Base-by-base conservation (phyloP, 2,797 vertebrate species). In the Avahi laniger region DNA sequence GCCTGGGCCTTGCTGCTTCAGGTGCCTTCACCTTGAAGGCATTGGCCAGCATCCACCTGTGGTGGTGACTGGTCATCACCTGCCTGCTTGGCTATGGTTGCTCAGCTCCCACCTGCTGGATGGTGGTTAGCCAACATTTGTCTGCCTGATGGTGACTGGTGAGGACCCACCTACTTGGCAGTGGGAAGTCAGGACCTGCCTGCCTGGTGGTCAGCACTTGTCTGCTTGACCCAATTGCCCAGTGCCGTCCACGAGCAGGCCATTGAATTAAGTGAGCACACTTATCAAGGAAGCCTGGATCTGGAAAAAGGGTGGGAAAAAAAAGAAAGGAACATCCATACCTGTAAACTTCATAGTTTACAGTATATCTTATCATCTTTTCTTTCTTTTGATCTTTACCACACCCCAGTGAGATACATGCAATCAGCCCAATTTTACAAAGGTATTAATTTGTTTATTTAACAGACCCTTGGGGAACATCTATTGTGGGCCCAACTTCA, bases 331-430 rank as follows among this genome's bases (percentile, higher is more conserved):
- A 63, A 17, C 6, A 12, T 57, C 7, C 15, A 17, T 86, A 22
- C 35, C n/a, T 8, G 43, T 43, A 48, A 20, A 22, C 18, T 76
- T 73, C 3, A 83, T 11, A 54, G 2, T 78, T 78, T 17, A 38
- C 24, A 76, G 26, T 35, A 4, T 17, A 63, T 70, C 88, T 89
- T 17, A 63, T 41, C 46, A 43, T 7, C n/a, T 8, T 38, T 65
- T 54, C 30, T 92, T 94, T 83, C 79, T 83, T 80, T 93, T 48
- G n/a, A 17, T 46, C 41, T 83, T 95, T 35, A 83, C 82, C 35
- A 75, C n/a, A 85, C 48, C 5, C 30, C 57, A 24, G 7, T 24
- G 54, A 38, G 15, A 24, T 73, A 78, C 20, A 13, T 30, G 12
- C 12, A 33, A 43, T 30, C 0, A 7, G 11, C 18, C 35, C 48